phyloP scores from a whole-genome alignment of 2,888 invertebrate genomes.

The Limnephilus lunatus region DNA sequence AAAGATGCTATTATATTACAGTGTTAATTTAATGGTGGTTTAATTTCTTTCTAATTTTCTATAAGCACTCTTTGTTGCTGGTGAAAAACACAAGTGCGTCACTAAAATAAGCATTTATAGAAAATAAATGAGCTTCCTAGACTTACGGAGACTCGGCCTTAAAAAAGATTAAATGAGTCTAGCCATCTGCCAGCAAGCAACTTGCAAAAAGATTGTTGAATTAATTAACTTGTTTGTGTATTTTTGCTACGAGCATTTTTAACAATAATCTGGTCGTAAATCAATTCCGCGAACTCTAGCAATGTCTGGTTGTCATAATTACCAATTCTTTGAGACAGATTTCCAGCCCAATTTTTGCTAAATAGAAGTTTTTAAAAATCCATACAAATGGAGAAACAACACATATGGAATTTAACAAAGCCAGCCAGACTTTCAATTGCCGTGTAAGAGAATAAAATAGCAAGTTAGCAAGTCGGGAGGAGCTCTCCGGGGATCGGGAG shows the following conservation, averaged over 20 bases:
- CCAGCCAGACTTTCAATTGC: constrained; percentile 52
- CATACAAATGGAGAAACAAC: constrained; percentile 32
- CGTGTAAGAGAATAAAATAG: constrained; percentile 60
- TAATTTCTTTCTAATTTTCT: not conserved
- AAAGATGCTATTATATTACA: not conserved
- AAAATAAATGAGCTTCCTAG: not conserved
- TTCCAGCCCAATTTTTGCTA: constrained; percentile 18
- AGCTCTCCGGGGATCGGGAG: constrained; percentile 37
- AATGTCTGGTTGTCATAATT: not conserved
- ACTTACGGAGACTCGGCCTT: not conserved
- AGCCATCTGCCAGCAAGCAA: not conserved
- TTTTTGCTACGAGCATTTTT: not conserved
- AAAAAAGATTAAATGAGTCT: not conserved
- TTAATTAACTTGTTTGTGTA: not conserved
- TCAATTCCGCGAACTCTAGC: not conserved
- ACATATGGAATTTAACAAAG: constrained; percentile 60
- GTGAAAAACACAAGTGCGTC: not conserved
- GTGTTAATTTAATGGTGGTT: not conserved
- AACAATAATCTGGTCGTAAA: not conserved
- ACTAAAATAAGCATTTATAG: not conserved
- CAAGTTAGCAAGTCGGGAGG: constrained; percentile 62
- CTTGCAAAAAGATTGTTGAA: not conserved
- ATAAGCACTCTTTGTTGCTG: not conserved
- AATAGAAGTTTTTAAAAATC: constrained; percentile 12
- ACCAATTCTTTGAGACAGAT: not conserved